Evolutionary conservation across 2,888 invertebrate species (phyloP), one percentile per base, ranked within the genome.

Genomic region (Luffia ferchaultella): DNA sequence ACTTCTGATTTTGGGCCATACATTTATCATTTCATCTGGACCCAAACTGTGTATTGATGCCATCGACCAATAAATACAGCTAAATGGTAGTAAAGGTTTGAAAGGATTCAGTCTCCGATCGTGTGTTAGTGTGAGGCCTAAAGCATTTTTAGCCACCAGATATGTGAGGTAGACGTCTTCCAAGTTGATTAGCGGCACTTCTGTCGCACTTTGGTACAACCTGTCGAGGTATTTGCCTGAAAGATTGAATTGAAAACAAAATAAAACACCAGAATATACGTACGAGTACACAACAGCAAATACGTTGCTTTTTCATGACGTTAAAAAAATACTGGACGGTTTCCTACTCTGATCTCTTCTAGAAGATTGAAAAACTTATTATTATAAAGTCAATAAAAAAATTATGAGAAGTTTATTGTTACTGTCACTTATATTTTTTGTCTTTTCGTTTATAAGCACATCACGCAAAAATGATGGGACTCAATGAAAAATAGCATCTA

Each of bases 151-250:
- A 0, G 90, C 88, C 1, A 91, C 88, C 5, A 91, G 72, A 16
- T 90, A 90, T 0, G 91, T 91, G n/a, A 89, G 79, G 63, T 87
- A 91, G 0, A 92, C 87, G 61, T 93, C 92, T 68, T 93, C 92
- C 49, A 91, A 68, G 53, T 89, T 89, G 2, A 91, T 76, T 53
- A 89, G 77, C 0, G 88, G 88, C 20, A 86, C 84, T 20, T 76
- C 65, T 50, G 85, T 68, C 0, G 90, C 86, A 1, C 77, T 73
- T n/a, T 75, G 63, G 47, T 87, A 79, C 5, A 91, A 70, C n/a
- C 73, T 54, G 1, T 53, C 49, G 0, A 76, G 53, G 53, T 69
- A 64, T 17, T 64, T 60, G 1, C 74, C 82, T 82, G 71, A 9
- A 67, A 70, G 12, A 20, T n/a, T n/a, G n/a, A n/a, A n/a, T n/a